These are phyloP conservation scores for Phalera bucephala DNA, from an alignment of 2,888 invertebrate genomes.

Conservation along the genomic window DNA sequence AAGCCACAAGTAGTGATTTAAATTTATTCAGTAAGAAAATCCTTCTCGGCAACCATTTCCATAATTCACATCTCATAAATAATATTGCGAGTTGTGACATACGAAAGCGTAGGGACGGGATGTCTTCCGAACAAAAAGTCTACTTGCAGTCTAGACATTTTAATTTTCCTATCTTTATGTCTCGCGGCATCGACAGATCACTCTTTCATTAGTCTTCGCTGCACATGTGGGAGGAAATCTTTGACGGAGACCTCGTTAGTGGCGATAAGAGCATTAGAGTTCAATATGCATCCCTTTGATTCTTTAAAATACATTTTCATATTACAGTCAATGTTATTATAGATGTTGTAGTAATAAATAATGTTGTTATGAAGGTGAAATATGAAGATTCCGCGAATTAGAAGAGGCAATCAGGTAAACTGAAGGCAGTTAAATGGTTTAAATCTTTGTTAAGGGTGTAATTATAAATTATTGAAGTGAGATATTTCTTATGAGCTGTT, in stretches of 20 bases:
- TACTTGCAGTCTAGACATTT: slow-evolving; percentile 76
- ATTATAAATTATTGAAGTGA: background rate
- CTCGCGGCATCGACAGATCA: slow-evolving; percentile 65
- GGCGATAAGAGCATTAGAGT: slow-evolving; percentile 64
- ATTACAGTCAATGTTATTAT: slow-evolving; percentile 4
- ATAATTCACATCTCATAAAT: slow-evolving; percentile 46
- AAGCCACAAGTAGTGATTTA: slow-evolving; percentile 23
- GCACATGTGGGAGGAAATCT: slow-evolving; percentile 71
- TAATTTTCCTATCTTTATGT: slow-evolving; percentile 78
- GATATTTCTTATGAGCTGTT: too few species aligned
- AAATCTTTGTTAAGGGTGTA: background rate
- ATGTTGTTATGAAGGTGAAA: background rate
- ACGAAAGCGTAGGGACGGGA: slow-evolving; percentile 30
- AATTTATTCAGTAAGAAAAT: slow-evolving; percentile 34
- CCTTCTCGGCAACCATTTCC: slow-evolving; percentile 35
- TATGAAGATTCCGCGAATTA: background rate
- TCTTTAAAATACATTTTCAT: slow-evolving; percentile 29
- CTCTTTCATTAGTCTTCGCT: slow-evolving; percentile 66
- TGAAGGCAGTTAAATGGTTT: background rate
- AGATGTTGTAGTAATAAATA: background rate
- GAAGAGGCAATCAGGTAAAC: background rate
- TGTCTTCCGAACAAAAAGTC: slow-evolving; percentile 62
- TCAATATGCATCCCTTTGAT: slow-evolving; percentile 14
- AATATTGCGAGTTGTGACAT: slow-evolving; percentile 36
- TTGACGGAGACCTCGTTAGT: slow-evolving; percentile 74